Evolutionary conservation across 2,888 invertebrate genomes (phyloP), one percentile per base, ranked within the genome.

Genomic region (Xanthostigma xanthostigma): DNA sequence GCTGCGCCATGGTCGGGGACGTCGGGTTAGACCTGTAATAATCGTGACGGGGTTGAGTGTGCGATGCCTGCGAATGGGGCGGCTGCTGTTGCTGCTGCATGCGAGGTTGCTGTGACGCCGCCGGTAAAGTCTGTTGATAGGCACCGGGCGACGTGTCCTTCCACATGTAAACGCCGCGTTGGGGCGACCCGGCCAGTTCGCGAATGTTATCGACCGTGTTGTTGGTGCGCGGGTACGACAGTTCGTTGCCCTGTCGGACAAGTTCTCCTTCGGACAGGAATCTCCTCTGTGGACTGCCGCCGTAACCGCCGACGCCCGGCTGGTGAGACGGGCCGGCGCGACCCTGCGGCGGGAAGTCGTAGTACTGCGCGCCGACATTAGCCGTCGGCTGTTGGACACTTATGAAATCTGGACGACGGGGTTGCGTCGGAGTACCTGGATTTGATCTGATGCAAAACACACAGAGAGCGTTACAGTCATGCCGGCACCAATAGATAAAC

Each of bases 401-500:
- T 65, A 89, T 88, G 72, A 89, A 90, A 71, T 89, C 89, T 50
- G 89, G 89, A 57, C 89, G 78, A 62, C 88, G 78, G 59, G 87
- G 84, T 75, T 87, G 87, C 61, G 90, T 90, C 61, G 91, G 91
- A 62, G 90, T 90, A 65, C 89, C 88, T 60, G 90, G 91, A 73
- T 90, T 90, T 59, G 90, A 90, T 80, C 90, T 90, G 79, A 69
- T 73, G 59, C 63, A 56, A 54, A 58, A 58, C 6, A 27, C 27
- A 27, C 27, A 27, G 27, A 27, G 27, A 27, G 27, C 27, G 27
- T 27, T 27, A 27, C 27, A 27, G 27, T 27, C 27, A 27, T 27
- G 27, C 27, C 1, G 27, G 27, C 27, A 27, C 27, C 27, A 27
- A 27, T 6, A 27, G 27, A 27, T 27, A 27, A 27, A 27, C 27